A percentile compares a stretch with the other conserved stretches of the same genome.
These are phyloP conservation scores for Pandion haliaetus DNA, from an alignment of 2,113 vertebrate species.

Conservation along the genomic window DNA sequence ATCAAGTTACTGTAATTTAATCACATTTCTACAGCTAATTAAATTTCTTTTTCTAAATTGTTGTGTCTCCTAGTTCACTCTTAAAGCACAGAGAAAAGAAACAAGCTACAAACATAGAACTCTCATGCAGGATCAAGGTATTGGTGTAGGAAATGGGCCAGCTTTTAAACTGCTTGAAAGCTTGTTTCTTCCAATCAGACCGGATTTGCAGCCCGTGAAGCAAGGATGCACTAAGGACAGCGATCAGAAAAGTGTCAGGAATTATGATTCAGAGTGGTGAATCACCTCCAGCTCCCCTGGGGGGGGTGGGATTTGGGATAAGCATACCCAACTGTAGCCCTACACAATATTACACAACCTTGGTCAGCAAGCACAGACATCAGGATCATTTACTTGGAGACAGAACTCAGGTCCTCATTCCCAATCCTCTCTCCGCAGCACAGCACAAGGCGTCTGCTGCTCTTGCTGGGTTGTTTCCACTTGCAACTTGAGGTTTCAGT, in stretches of 20 bases:
- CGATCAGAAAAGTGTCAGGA: slow-evolving; percentile 29
- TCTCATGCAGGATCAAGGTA: neutral
- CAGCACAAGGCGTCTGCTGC: neutral
- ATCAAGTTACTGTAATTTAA: neutral
- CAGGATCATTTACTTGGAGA: neutral
- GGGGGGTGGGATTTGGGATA: neutral
- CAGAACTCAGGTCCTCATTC: neutral
- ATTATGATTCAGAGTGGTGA: slow-evolving; percentile 53
- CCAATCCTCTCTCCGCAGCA: neutral
- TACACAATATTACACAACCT: slow-evolving; percentile 8
- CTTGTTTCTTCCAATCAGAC: neutral
- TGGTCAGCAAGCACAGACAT: neutral
- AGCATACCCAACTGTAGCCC: neutral
- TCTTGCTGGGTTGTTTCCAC: slow-evolving; percentile 16
- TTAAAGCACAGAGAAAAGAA: neutral
- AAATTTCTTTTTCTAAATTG: neutral
- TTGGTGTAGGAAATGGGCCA: neutral
- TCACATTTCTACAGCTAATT: neutral
- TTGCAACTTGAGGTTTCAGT: neutral
- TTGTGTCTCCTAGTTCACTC: neutral
- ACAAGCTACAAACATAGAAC: neutral
- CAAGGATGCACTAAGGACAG: neutral
- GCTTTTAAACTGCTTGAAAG: neutral
- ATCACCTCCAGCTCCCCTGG: slow-evolving; percentile 32
- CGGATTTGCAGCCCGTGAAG: neutral